Evolutionary conservation across 1,140 invertebrate genomes (phyloP), one percentile per base, ranked within the genome.

Genomic region (Galleria mellonella): DNA sequence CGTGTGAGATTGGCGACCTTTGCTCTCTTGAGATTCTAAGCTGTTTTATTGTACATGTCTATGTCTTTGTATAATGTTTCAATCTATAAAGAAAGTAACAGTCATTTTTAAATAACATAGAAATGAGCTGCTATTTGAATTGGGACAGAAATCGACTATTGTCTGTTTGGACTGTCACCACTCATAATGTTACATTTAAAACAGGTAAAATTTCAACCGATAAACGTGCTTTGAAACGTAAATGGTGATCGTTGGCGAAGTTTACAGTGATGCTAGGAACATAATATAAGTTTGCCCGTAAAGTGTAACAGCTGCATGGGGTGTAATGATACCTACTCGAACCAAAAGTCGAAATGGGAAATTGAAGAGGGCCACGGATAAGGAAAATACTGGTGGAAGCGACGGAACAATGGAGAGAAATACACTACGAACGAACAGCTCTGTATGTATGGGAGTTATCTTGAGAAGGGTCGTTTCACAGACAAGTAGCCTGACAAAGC

Each of bases 301-400:
- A 81, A 81, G 40, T 59, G 79, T 77, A 79, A 81, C 79, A 75
- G 76, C 73, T 81, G 72, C 62, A 72, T 63, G 67, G 61, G 47
- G 64, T 64, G 62, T 73, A 69, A 77, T 67, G 63, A 72, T 75
- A 62, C 55, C 64, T 64, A 57, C 51, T 66, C 45, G 44, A 55
- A 72, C 62, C 52, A 54, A 67, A 45, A 45, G 37, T 57, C 32
- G 47, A 6, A 67, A 63, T 64, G 63, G 51, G 62, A 64, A 64
- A 68, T 70, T 68, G 61, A 69, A 71, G 61, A 53, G 44, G 55
- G 51, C 47, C 43, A 42, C 42, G 51, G 53, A 49, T 55, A 52
- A 62, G 54, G 52, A 60, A 61, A 66, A 67, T 45, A 51, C 45
- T 32, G 40, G 36, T 48, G 53, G 56, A 54, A 54, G 39, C 43